phyloP scores from a whole-genome alignment of 37 sponge, comb jelly and placozoan genomes.

The Ianthella basta region DNA sequence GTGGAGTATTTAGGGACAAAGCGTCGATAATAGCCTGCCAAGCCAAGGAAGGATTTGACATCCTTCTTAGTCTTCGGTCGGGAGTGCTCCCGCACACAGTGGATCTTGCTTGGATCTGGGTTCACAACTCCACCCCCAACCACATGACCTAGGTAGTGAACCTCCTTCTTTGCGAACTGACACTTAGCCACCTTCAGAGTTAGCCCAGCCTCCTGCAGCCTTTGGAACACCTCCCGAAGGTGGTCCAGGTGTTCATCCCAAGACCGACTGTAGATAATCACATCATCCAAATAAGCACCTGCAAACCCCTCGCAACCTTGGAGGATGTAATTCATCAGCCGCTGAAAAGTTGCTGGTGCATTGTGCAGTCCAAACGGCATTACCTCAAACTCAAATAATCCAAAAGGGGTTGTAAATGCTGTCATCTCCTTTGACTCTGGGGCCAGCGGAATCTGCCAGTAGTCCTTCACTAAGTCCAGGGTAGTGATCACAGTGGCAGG shows the following conservation, averaged over 20 bases:
- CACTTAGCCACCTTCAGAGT: no score
- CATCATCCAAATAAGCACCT: constrained; percentile 58
- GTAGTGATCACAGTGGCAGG: no score
- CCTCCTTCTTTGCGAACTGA: constrained; percentile 30
- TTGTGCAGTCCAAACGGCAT: constrained; percentile 70
- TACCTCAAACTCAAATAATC: constrained; percentile 52
- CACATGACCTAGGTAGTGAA: constrained; percentile 36
- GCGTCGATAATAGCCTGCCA: constrained; percentile 33
- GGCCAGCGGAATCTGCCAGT: constrained; percentile 60
- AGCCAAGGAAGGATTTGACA: constrained; percentile 28
- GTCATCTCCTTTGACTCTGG: constrained; percentile 47
- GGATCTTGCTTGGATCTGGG: constrained; percentile 38
- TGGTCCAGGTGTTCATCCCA: constrained; percentile 36
- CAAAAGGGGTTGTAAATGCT: constrained; percentile 62
- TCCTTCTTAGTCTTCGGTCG: constrained; percentile 7
- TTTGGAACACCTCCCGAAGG: no score
- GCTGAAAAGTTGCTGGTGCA: constrained; percentile 58
- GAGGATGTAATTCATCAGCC: constrained; percentile 53
- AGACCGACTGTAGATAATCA: constrained; percentile 25
- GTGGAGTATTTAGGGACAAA: constrained; percentile 30
- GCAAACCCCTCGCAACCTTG: neutral
- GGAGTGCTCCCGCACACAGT: neutral
- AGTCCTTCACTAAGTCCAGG: constrained; percentile 65
- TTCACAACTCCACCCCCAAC: constrained; percentile 7
- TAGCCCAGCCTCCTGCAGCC: no score